Conservation (phyloP, 2,888 invertebrate genomes). For the Leucophenga maculata region DNA sequence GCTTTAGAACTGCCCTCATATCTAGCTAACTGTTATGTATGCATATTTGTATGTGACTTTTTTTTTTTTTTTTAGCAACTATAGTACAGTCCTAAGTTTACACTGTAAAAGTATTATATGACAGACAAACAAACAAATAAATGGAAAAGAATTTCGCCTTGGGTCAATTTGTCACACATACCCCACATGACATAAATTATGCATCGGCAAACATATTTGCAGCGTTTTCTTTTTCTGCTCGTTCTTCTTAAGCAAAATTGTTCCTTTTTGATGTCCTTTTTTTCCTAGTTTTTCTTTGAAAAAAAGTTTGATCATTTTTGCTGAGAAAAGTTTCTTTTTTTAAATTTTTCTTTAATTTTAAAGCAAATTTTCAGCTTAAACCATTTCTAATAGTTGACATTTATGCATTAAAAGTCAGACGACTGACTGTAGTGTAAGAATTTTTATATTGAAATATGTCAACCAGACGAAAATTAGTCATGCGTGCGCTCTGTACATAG, state of each 20-base stretch:
- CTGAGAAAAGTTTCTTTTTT: background rate
- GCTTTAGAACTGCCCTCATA: too few species aligned
- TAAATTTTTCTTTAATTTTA: too few species aligned
- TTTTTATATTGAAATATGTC: conserved; percentile 20
- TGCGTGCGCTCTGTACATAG: conserved; percentile 47
- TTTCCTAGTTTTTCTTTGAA: too few species aligned
- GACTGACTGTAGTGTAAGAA: too few species aligned
- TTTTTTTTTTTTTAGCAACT: background rate
- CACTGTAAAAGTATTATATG: conserved; percentile 16
- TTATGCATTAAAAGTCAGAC: too few species aligned
- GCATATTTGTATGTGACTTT: background rate
- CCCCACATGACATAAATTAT: conserved; percentile 14
- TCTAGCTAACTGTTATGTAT: background rate
- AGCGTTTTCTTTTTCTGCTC: too few species aligned
- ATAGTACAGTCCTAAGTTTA: background rate
- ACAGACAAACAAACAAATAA: conserved; percentile 16
- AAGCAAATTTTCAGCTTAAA: background rate
- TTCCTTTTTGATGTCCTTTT: background rate
- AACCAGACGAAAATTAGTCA: conserved; percentile 56
- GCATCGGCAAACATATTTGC: background rate
- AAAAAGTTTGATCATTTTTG: background rate
- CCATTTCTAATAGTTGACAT: background rate
- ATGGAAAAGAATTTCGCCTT: conserved; percentile 6
- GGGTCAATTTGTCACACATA: conserved; percentile 18
- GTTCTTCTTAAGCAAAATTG: too few species aligned